Evolutionary conservation across 1,140 invertebrate species (phyloP).

Genomic region (Zaprionus vittiger): DNA sequence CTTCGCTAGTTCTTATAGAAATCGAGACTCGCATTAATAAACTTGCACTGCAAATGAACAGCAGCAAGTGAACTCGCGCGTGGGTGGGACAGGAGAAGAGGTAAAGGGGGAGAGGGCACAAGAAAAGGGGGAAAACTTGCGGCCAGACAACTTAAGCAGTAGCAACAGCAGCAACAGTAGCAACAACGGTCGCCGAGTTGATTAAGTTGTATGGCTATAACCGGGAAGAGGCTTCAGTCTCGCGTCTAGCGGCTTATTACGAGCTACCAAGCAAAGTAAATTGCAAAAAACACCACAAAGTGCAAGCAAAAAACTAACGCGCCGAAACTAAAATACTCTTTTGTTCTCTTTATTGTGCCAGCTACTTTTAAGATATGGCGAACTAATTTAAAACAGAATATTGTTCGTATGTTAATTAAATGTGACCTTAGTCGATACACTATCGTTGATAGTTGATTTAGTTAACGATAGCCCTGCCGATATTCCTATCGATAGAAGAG

Average conservation of each 20-base stretch:
- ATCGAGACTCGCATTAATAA: conserved; percentile 65
- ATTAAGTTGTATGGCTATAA: conserved; percentile 69
- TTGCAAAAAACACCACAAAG: conserved; percentile 49
- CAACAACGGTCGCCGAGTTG: conserved; percentile 51
- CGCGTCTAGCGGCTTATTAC: conserved; percentile 76
- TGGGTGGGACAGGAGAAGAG: background rate
- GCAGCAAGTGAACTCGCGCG: conserved; percentile 39
- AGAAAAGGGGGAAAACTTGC: conserved; percentile 17
- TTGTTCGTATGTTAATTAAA: too few species aligned
- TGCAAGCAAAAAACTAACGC: conserved; percentile 16
- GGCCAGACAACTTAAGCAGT: conserved; percentile 72
- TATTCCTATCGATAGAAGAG: too few species aligned
- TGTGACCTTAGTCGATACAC: too few species aligned
- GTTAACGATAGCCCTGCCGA: too few species aligned
- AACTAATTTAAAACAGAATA: background rate
- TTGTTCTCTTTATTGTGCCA: background rate
- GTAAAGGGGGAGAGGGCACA: background rate
- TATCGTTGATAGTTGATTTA: too few species aligned
- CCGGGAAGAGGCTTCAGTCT: conserved; percentile 53
- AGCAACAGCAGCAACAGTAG: conserved; percentile 27
- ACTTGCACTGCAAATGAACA: conserved; percentile 77
- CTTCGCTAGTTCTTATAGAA: conserved; percentile 5
- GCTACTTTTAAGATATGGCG: background rate
- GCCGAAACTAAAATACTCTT: conserved; percentile 21
- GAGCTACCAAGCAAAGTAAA: conserved; percentile 72